Evolutionary conservation across 2,797 vertebrate species (phyloP).

Genomic region (Chiloscyllium punctatum): DNA sequence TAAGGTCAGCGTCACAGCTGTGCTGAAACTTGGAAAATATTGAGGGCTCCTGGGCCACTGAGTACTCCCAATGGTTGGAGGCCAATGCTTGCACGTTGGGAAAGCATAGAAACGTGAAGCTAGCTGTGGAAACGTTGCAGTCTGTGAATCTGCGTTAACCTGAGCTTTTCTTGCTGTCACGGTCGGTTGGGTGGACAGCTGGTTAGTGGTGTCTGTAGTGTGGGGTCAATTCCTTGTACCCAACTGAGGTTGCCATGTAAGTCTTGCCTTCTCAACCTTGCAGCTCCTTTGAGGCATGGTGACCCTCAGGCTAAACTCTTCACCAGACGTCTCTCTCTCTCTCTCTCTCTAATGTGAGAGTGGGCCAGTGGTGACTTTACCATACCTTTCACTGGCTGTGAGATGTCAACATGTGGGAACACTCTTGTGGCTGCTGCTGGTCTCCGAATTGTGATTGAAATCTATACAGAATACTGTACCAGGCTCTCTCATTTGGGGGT

Average conservation of each 20-base stretch:
- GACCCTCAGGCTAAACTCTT: too few relatives aligned
- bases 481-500: too few relatives aligned
- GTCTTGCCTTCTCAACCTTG: too few relatives aligned
- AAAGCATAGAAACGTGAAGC: not conserved
- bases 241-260: too few relatives aligned
- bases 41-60: not conserved
- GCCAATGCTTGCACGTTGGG: not conserved
- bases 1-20: not conserved
- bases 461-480: not conserved
- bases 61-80: not conserved
- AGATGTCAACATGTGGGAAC: not conserved
- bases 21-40: not conserved
- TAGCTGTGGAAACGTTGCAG: not conserved
- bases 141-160: not conserved
- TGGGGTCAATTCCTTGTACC: too few relatives aligned
- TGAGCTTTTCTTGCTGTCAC: not conserved
- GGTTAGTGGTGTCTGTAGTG: too few relatives aligned
- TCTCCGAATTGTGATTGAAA: not conserved
- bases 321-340: too few relatives aligned
- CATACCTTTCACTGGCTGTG: too few relatives aligned
- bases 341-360: too few relatives aligned
- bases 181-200: too few relatives aligned
- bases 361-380: too few relatives aligned
- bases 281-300: too few relatives aligned
- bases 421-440: not conserved